phyloP scores from a whole-genome alignment of 2,797 vertebrate species.

The Delichon dasypus region DNA sequence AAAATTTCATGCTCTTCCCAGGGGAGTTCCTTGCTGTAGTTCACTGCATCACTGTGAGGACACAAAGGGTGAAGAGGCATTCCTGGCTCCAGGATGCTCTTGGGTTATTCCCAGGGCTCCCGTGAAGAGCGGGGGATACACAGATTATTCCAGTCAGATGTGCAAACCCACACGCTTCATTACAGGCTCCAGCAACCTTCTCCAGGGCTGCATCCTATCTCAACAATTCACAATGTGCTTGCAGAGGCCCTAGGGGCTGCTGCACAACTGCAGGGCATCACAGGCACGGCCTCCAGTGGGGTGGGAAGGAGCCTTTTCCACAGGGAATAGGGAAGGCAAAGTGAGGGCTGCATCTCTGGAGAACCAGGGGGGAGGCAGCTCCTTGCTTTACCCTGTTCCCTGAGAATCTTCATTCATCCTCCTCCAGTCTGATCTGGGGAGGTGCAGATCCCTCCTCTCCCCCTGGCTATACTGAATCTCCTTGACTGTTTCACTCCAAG shows the following conservation, averaged over 20 bases:
- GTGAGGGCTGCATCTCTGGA: not conserved
- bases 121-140: fast-evolving
- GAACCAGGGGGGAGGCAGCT: not conserved
- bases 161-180: not conserved
- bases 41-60: not conserved
- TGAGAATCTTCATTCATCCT: not conserved
- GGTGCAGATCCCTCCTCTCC: not conserved
- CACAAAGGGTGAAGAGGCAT: not conserved
- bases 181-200: not conserved
- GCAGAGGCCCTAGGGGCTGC: not conserved
- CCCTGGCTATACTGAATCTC: not conserved
- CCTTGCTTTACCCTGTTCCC: not conserved
- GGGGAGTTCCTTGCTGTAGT: not conserved
- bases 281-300: not conserved
- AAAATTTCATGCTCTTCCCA: not conserved
- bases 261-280: not conserved
- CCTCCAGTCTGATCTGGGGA: not conserved
- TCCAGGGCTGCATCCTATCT: not conserved
- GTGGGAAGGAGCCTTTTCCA: not conserved
- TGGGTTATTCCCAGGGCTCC: not conserved
- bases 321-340: not conserved
- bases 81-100: not conserved
- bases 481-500: not conserved
- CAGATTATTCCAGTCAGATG: not conserved
- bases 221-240: not conserved